Evolutionary conservation across 2,113 vertebrate genomes (phyloP).

Genomic region (Phaethon lepturus): DNA sequence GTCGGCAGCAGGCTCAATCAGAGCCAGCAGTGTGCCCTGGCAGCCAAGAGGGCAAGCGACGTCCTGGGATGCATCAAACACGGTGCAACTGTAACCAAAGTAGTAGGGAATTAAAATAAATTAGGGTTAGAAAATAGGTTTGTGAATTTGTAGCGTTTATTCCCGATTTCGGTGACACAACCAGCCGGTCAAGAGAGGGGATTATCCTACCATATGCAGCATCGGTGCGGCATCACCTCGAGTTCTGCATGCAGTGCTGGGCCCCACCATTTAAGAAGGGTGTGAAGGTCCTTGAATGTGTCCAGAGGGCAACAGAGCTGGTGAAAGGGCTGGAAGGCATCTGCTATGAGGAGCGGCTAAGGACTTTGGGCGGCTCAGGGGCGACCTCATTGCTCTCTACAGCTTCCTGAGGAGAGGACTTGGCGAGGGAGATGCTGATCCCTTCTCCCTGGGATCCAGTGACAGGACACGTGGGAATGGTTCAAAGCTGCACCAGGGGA

Average conservation of each 20-base stretch:
- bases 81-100: too few relatives aligned
- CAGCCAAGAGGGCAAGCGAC: fast-evolving
- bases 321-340: neutral
- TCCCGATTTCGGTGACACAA: too few relatives aligned
- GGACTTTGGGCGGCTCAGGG: neutral
- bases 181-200: neutral
- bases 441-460: neutral
- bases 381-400: neutral
- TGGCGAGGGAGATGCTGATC: neutral
- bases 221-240: fast-evolving
- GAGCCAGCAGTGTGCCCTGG: neutral
- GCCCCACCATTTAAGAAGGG: neutral
- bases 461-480: fast-evolving
- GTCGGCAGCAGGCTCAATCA: neutral
- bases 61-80: neutral
- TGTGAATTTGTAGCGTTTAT: too few relatives aligned
- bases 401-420: neutral
- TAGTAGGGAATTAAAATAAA: too few relatives aligned
- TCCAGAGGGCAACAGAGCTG: neutral
- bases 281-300: neutral
- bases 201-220: neutral
- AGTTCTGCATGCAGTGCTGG: neutral
- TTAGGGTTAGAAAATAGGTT: too few relatives aligned
- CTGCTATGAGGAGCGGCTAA: neutral
- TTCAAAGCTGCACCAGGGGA: neutral